Base-by-base conservation (phyloP, 2,797 vertebrate species). In the Hippopotamyrus pictus region DNA sequence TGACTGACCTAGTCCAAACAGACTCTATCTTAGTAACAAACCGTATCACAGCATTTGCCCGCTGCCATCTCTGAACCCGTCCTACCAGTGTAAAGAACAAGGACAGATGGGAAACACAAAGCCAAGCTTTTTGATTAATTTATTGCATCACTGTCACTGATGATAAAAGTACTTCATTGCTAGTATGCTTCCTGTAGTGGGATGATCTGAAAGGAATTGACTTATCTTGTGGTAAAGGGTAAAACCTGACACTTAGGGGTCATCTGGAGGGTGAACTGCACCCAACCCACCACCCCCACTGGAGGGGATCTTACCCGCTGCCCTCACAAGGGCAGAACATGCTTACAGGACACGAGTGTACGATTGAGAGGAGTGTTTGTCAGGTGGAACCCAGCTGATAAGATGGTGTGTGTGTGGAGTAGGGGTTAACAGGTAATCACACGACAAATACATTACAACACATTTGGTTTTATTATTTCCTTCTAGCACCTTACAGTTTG, bases 111-210 rank as follows among this genome's bases (percentile, higher is more conserved):
- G 29, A 90, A 73, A 48, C 1, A 59, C 17, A n/a, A 86, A 54
- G 50, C 51, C 4, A 84, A 54, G 46, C 62, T 91, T 92, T 94
- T 94, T 92, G 94, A 92, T 93, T 94, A 44, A 93, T 96, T 96
- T 96, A 96, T 95, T 97, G 95, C 95, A 96, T 95, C 96, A 96
- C 95, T 93, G 95, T 94, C 93, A 91, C 93, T 93, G 95, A 96
- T 95, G 95, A 95, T 79, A 95, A 91, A 94, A 93, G 92, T 94
- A 95, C 88, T 93, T 54, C 54, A 91, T 92, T 93, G 93, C 95
- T 95, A 94, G 93, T 89, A 93, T 86, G 88, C 92, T 91, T 90
- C 92, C 79, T 25, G 59, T 69, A 88, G 87, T 59, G 79, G 17
- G 87, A 86, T 92, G 90, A 92, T 89, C 92, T 90, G 89, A 90